phyloP scores from a whole-genome alignment of 2,888 invertebrate genomes.

The Escarpia spicata region DNA sequence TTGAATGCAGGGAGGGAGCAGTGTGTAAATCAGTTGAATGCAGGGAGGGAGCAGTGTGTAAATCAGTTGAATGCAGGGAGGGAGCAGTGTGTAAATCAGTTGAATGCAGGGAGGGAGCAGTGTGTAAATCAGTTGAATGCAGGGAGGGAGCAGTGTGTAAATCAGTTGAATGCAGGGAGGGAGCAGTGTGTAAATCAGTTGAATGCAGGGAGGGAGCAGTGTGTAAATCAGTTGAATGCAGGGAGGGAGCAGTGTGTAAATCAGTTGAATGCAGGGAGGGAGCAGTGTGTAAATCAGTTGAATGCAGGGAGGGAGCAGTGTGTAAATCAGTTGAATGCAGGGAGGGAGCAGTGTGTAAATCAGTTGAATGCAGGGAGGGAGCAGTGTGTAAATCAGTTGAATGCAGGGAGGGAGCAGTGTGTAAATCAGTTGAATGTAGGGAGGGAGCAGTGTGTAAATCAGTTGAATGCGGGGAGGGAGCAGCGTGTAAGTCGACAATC shows the following conservation, averaged over 20 bases:
- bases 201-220: background rate
- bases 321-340: no score
- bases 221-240: no score
- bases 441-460: background rate
- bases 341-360: background rate
- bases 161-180: no score
- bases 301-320: background rate
- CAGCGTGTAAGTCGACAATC: background rate
- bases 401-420: background rate
- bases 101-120: background rate
- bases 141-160: background rate
- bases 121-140: no score
- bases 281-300: background rate
- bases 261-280: no score
- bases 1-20: no score
- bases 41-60: background rate
- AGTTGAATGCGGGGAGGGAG: no score
- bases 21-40: background rate
- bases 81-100: background rate
- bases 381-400: background rate
- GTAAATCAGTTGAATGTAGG: no score
- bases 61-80: no score
- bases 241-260: background rate
- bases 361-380: no score
- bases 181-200: background rate